phyloP scores from a whole-genome alignment of 2,797 vertebrate species.

The Galaxias olidus region DNA sequence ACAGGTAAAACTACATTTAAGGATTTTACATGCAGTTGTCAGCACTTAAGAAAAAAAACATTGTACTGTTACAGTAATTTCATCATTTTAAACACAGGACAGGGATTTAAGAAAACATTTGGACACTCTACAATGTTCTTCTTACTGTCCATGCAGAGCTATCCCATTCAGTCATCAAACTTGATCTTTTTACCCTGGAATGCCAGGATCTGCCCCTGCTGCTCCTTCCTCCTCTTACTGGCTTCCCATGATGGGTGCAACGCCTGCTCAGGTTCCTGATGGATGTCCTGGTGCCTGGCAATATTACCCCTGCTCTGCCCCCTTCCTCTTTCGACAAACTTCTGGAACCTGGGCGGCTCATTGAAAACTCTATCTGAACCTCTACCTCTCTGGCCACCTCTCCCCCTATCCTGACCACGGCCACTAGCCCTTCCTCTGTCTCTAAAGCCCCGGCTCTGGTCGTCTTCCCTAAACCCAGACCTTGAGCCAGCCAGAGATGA shows the following conservation, averaged over 20 bases:
- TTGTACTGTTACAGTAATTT: too few species aligned
- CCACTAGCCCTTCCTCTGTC: slow-evolving; percentile 30
- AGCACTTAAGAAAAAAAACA: too few species aligned
- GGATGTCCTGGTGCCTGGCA: slow-evolving; percentile 51
- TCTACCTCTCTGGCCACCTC: slow-evolving; percentile 18
- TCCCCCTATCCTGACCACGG: slow-evolving; percentile 28
- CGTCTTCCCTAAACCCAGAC: slow-evolving; percentile 28
- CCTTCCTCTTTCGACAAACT: slow-evolving; percentile 53
- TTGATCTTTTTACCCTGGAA: slow-evolving; percentile 96
- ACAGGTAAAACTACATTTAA: too few species aligned
- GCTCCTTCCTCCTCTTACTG: slow-evolving; percentile 88
- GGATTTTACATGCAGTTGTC: too few species aligned
- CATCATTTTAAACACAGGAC: too few species aligned
- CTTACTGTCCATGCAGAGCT: background rate
- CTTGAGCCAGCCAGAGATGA: slow-evolving; percentile 70
- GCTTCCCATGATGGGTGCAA: slow-evolving; percentile 99
- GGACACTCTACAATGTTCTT: background rate
- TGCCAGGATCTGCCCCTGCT: slow-evolving; percentile 85
- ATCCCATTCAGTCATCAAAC: slow-evolving; percentile 77
- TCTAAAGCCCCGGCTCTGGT: slow-evolving; percentile 11
- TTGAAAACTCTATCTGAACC: slow-evolving; percentile 31
- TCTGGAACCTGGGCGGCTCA: slow-evolving; percentile 49
- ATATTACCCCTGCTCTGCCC: slow-evolving; percentile 26
- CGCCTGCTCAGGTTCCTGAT: slow-evolving; percentile 62
- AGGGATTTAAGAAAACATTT: too few species aligned